phyloP scores from a whole-genome alignment of 2,888 invertebrate species.

The Mechanitis mazaeus region DNA sequence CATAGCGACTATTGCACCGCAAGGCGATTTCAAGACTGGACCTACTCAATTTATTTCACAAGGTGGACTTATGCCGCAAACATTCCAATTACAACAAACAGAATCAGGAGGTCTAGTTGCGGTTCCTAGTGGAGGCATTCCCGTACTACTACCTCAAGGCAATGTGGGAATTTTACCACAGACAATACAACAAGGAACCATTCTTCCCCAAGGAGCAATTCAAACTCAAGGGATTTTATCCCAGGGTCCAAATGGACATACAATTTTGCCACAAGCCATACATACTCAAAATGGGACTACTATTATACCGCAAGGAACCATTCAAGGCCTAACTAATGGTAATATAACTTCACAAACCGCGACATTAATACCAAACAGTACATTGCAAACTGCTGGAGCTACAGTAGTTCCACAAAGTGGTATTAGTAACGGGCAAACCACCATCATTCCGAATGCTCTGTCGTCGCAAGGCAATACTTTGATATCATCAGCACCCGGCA shows the following conservation, averaged over 20 bases:
- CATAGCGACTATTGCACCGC: constrained; percentile 82
- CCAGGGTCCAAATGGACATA: constrained; percentile 75
- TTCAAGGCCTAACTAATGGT: constrained; percentile 61
- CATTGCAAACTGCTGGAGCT: constrained; percentile 58
- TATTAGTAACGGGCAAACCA: constrained; percentile 68
- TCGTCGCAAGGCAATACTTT: constrained; percentile 73
- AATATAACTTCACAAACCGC: constrained; percentile 62
- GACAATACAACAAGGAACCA: constrained; percentile 71
- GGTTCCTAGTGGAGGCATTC: constrained; percentile 77
- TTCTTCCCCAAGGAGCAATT: constrained; percentile 76
- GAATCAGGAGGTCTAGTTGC: constrained; percentile 78
- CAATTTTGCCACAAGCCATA: constrained; percentile 78
- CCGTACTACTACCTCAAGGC: constrained; percentile 72
- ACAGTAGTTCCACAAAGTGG: constrained; percentile 70
- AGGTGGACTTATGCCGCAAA: constrained; percentile 74
- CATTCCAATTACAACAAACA: constrained; percentile 78
- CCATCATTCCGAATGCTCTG: constrained; percentile 68
- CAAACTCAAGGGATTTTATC: constrained; percentile 72
- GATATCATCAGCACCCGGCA: constrained; percentile 73
- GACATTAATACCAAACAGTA: constrained; percentile 59
- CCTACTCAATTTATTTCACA: constrained; percentile 76
- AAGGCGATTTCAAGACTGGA: constrained; percentile 74
- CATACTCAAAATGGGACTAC: constrained; percentile 78
- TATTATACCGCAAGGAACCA: constrained; percentile 77
- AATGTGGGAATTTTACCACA: constrained; percentile 72